Conservation (phyloP, 2,113 vertebrate genomes). For the Aramus guarauna region DNA sequence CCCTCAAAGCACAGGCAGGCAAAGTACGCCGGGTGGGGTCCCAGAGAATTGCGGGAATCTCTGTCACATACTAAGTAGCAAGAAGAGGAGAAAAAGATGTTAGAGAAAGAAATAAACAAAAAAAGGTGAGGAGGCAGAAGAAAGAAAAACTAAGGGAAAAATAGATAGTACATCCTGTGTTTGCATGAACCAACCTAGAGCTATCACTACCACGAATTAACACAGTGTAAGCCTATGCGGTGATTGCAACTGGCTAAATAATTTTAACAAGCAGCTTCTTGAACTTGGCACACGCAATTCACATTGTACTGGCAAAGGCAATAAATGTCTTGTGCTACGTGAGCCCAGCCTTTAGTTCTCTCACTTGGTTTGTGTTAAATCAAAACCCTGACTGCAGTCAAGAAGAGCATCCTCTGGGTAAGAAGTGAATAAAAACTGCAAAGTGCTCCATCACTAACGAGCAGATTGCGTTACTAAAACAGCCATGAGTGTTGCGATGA, state of each 20-base stretch:
- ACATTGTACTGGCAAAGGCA: neutral
- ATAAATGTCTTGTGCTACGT: neutral
- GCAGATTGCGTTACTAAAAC: neutral
- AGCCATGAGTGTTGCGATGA: neutral
- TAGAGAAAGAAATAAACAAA: neutral
- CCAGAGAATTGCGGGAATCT: neutral
- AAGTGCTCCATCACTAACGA: neutral
- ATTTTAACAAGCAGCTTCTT: neutral
- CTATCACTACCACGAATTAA: neutral
- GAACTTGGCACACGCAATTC: neutral
- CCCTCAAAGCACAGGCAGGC: neutral
- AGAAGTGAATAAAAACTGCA: neutral
- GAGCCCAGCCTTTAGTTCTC: neutral
- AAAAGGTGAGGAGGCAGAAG: neutral
- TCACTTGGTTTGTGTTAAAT: neutral
- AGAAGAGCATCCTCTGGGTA: neutral
- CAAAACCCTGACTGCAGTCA: neutral
- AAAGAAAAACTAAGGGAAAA: neutral
- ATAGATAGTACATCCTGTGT: neutral
- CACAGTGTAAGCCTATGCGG: neutral
- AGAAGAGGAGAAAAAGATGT: neutral
- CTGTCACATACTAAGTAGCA: neutral
- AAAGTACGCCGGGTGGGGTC: rapidly evolving
- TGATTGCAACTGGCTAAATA: neutral
- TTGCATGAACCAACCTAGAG: neutral